Evolutionary conservation across 2,888 invertebrate species (phyloP).

Genomic region (Amiota mariae): DNA sequence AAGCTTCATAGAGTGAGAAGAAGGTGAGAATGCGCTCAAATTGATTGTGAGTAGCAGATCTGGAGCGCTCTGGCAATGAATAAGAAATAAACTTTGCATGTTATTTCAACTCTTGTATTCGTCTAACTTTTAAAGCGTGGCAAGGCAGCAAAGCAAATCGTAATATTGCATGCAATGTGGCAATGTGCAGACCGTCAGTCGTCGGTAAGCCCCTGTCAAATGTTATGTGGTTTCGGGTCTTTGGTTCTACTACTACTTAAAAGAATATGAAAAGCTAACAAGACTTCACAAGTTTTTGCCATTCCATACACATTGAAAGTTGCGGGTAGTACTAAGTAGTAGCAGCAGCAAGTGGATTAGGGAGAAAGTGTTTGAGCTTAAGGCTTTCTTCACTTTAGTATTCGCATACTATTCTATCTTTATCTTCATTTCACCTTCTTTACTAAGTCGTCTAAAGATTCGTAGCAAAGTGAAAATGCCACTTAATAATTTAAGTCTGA

Average conservation of each 20-base stretch:
- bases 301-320: not conserved
- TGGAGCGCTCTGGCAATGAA: not conserved
- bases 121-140: not conserved
- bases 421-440: not conserved
- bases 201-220: too few relatives aligned
- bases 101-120: not conserved
- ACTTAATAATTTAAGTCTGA: slow-evolving; percentile 2
- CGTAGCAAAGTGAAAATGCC: not conserved
- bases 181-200: not conserved
- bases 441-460: not conserved
- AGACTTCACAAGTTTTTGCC: not conserved
- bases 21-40: too few relatives aligned
- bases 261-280: too few relatives aligned
- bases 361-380: slow-evolving; percentile 3
- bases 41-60: too few relatives aligned
- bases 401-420: not conserved
- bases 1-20: too few relatives aligned
- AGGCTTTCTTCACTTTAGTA: not conserved
- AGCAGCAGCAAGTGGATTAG: not conserved
- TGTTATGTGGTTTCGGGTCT: too few relatives aligned
- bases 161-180: not conserved
- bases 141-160: not conserved
- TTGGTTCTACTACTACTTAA: too few relatives aligned
- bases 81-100: slow-evolving; percentile 8
- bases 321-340: too few relatives aligned